A percentile compares a stretch with the other conserved stretches of the same genome.
These are phyloP conservation scores for Rotaria socialis DNA, from an alignment of 2,888 invertebrate species.

Conservation along the genomic window DNA sequence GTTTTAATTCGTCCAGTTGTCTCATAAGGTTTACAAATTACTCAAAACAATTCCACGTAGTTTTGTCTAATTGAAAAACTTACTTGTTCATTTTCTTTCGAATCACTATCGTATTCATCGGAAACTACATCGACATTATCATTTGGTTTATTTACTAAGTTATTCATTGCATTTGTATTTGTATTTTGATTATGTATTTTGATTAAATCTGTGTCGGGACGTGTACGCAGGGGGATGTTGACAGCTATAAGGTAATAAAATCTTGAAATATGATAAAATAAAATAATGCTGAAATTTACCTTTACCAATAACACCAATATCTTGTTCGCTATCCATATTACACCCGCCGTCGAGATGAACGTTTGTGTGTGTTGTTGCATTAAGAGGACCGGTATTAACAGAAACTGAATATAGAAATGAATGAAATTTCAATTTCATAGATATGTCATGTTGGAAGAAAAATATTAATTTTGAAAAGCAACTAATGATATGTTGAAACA, in stretches of 20 bases:
- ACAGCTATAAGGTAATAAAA: not conserved
- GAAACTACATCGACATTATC: not conserved
- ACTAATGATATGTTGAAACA: not conserved
- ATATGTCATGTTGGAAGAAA: not conserved
- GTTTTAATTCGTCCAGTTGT: too few relatives aligned
- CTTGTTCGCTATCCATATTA: not conserved
- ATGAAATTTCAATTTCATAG: too few relatives aligned
- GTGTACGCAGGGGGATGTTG: not conserved
- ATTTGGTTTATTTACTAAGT: not conserved
- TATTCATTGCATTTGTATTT: not conserved
- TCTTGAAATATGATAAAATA: not conserved
- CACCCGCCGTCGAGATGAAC: not conserved
- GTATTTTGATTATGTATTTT: not conserved
- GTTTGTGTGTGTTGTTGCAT: not conserved
- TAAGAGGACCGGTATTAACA: not conserved
- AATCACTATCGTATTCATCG: conserved; percentile 32
- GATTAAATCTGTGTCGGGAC: not conserved
- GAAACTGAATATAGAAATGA: not conserved
- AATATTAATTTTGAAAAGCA: not conserved
- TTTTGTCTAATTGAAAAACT: not conserved
- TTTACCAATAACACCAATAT: conserved; percentile 25
- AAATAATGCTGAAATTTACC: not conserved
- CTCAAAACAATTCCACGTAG: too few relatives aligned
- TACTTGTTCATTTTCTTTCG: conserved; percentile 32
- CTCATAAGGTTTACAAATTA: too few relatives aligned